Percentiles rank a stretch among this genome's conserved stretches.
phyloP scores from a whole-genome alignment of 2,113 vertebrate genomes.

The Pseudonaja textilis region DNA sequence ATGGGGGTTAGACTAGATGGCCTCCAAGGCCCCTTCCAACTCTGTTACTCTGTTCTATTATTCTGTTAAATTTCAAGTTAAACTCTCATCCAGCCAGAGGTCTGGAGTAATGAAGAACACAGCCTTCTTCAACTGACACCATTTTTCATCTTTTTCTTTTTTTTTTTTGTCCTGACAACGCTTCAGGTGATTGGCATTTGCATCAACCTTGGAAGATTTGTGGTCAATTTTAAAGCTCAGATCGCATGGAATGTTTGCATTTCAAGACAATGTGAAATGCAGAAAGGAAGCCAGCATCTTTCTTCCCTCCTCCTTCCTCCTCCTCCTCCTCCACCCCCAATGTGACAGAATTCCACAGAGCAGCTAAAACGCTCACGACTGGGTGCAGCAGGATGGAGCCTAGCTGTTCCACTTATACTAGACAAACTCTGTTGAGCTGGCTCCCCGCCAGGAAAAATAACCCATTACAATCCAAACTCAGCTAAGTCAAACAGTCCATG shows the following conservation, averaged over 20 bases:
- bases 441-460: conserved; percentile 68
- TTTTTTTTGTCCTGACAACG: neutral
- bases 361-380: conserved; percentile 38
- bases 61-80: neutral
- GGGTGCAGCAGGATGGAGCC: conserved; percentile 46
- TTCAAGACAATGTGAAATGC: conserved; percentile 19
- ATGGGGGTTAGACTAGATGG: too few relatives aligned
- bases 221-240: conserved; percentile 8
- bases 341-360: conserved; percentile 22
- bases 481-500: conserved; percentile 64
- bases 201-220: conserved; percentile 7
- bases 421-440: conserved; percentile 47
- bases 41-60: too few relatives aligned
- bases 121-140: neutral
- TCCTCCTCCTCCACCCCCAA: neutral
- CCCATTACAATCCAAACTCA: conserved; percentile 63
- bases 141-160: neutral
- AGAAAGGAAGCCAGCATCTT: conserved; percentile 19
- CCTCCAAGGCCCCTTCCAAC: too few relatives aligned
- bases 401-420: conserved; percentile 45
- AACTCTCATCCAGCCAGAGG: neutral
- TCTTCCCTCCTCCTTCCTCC: neutral
- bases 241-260: neutral
- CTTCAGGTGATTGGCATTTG: neutral
- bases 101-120: neutral